Evolutionary conservation across 2,888 invertebrate species (phyloP).

Genomic region (Tachina lurida): DNA sequence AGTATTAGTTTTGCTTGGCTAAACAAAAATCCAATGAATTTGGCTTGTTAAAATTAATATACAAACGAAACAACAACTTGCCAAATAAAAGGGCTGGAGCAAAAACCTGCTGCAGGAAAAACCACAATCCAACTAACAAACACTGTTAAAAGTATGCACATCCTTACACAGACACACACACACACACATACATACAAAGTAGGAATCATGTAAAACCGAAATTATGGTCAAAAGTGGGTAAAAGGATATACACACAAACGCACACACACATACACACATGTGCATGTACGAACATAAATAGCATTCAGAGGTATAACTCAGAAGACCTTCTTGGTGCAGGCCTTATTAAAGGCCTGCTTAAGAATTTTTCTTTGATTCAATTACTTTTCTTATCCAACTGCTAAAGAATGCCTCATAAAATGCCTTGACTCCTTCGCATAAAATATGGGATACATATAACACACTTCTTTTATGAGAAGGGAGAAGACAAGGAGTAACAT

Average conservation of each 20-base stretch:
- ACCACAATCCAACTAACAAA: slow-evolving; percentile 34
- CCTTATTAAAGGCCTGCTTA: too few relatives aligned
- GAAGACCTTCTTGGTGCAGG: too few relatives aligned
- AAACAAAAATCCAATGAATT: slow-evolving; percentile 58
- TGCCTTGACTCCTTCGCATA: too few relatives aligned
- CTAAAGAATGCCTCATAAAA: too few relatives aligned
- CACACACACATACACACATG: neutral
- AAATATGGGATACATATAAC: too few relatives aligned
- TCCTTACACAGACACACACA: neutral
- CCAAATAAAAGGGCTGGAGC: neutral
- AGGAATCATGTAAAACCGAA: slow-evolving; percentile 35
- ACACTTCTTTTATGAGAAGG: too few relatives aligned
- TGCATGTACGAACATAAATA: neutral
- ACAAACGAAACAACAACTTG: slow-evolving; percentile 23
- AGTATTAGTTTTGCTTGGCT: slow-evolving; percentile 55
- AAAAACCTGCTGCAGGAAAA: slow-evolving; percentile 21
- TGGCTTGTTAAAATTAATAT: slow-evolving; percentile 36
- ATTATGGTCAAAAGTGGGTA: slow-evolving; percentile 29
- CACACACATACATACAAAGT: neutral
- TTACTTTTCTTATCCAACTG: too few relatives aligned
- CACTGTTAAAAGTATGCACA: neutral
- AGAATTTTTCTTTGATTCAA: too few relatives aligned
- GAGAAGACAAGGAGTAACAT: too few relatives aligned
- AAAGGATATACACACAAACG: neutral
- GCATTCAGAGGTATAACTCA: too few relatives aligned